These are phyloP conservation scores for Batillaria attramentaria DNA, from an alignment of 1,140 invertebrate species.

Conservation along the genomic window DNA sequence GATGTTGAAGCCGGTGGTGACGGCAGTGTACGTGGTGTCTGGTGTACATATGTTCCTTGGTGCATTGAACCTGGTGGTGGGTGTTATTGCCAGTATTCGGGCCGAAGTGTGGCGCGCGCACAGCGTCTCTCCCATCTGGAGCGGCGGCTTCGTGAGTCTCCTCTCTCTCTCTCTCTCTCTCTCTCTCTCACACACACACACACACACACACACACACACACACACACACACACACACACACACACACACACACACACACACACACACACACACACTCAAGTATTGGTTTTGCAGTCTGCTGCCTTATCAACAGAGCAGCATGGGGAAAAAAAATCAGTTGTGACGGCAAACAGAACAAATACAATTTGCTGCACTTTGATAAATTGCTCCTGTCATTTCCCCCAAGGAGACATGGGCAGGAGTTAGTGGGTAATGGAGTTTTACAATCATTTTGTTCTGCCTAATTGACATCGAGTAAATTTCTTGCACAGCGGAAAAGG, in stretches of 20 bases:
- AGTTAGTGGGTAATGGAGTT: no score
- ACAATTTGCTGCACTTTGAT: no score
- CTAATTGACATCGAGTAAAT: no score
- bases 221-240: neutral
- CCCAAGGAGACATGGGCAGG: no score
- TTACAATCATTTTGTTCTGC: no score
- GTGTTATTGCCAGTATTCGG: conserved; percentile 67
- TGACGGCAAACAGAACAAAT: no score
- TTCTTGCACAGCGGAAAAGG: no score
- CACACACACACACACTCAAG: conserved; percentile 14
- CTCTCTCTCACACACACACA: neutral
- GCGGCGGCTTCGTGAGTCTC: conserved; percentile 71
- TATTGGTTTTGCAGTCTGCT: no score
- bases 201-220: conserved; percentile 1
- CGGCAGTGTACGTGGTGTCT: conserved; percentile 63
- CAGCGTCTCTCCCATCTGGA: conserved; percentile 73
- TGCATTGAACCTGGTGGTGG: conserved; percentile 67
- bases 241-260: neutral
- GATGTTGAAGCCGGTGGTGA: conserved; percentile 61
- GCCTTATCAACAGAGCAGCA: no score
- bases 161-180: neutral
- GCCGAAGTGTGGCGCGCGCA: conserved; percentile 72
- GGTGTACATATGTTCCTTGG: conserved; percentile 67
- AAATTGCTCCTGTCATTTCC: no score
- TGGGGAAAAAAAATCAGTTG: no score